Evolutionary conservation across 2,113 vertebrate genomes (phyloP), one percentile per base, ranked within the genome.

Genomic region (Heterocephalus glaber): DNA sequence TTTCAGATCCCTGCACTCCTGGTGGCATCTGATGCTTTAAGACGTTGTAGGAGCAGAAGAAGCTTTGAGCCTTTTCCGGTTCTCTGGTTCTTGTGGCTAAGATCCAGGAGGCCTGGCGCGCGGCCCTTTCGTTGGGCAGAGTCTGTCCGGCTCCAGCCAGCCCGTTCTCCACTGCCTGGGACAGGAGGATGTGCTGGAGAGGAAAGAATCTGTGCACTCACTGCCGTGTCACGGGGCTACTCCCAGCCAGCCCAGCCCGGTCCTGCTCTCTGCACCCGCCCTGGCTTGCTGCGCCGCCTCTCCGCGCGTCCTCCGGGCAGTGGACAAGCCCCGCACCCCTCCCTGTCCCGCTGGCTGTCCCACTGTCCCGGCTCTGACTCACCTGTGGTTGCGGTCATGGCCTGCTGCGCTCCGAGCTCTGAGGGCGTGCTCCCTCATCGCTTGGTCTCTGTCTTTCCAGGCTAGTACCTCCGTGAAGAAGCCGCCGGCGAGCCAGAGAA

Each of bases 381-480:
- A 8, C 74, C 28, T 60, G 52, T 63, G 56, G 7, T 52, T 6
- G 0, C 16, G n/a, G 30, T 19, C 22, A 74, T 12, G 14, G 16
- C 28, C 1, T 1, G 1, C 5, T 28, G 54, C 9, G 14, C 26
- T 44, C 0, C 28, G 8, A 91, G n/a, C 20, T 26, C 72, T 2
- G 2, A 85, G 26, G 60, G 28, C 10, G 47, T 70, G 35, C 61
- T 3, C 77, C 1, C 24, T 11, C 90, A 3, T 54, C 38, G 24
- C 38, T 30, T 52, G 1, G 49, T 52, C 60, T 92, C 41, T 0
- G 0, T 77, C 12, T 70, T 88, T 54, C 28, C 13, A 13, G 79
- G 58, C 22, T 17, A 24, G n/a, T 26, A 63, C 38, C 65, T 20
- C 52, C 38, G 0, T 3, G 11, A 28, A 93, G 83, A 26, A 79